These are phyloP conservation scores for Menura novaehollandiae DNA, from an alignment of 2,113 vertebrate species.

Conservation along the genomic window DNA sequence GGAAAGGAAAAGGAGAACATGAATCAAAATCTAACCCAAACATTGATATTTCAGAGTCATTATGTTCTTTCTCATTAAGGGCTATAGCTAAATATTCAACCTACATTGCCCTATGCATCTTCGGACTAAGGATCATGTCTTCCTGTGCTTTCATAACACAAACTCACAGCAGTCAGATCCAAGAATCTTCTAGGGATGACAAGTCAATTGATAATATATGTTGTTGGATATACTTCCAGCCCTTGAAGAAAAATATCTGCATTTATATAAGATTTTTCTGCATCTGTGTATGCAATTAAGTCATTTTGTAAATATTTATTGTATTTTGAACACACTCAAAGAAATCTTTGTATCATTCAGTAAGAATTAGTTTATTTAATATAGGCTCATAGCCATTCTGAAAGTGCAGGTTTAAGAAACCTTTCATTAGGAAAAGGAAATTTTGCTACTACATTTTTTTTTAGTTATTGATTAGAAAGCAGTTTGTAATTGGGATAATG, in stretches of 20 bases:
- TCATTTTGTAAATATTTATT: background rate
- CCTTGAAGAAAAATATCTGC: background rate
- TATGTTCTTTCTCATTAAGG: background rate
- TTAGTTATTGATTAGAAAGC: background rate
- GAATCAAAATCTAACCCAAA: background rate
- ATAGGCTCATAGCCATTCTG: background rate
- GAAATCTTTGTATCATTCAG: background rate
- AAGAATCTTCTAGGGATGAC: background rate
- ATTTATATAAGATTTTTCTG: background rate
- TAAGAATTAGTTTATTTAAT: background rate
- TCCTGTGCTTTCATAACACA: background rate
- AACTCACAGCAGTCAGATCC: background rate
- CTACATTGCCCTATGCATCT: background rate
- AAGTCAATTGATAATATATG: background rate
- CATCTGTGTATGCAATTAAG: background rate
- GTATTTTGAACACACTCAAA: background rate
- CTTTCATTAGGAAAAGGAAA: background rate
- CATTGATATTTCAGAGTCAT: background rate
- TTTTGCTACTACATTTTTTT: background rate
- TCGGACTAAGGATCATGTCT: background rate
- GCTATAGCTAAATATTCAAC: background rate
- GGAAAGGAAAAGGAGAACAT: background rate
- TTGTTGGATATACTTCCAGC: background rate
- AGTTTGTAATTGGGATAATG: background rate
- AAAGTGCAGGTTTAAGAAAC: background rate